Evolutionary conservation across 1,140 invertebrate species (phyloP).

Genomic region (Ips typographus): DNA sequence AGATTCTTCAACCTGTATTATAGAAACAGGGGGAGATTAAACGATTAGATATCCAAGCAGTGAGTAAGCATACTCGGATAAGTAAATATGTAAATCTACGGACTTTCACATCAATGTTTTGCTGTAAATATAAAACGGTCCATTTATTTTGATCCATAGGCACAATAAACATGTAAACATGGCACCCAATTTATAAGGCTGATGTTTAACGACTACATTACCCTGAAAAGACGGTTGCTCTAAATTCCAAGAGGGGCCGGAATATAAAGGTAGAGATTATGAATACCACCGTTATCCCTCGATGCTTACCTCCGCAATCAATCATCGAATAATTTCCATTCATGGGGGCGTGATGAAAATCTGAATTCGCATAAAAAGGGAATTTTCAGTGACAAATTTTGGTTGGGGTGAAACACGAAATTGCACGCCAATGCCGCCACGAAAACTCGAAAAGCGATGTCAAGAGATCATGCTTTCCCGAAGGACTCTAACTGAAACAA

Average conservation of each 20-base stretch:
- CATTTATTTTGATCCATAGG: conserved; percentile 28
- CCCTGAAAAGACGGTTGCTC: conserved; percentile 33
- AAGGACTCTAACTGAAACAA: conserved; percentile 18
- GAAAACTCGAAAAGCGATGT: conserved; percentile 1
- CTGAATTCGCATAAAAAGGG: conserved; percentile 26
- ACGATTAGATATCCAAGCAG: conserved; percentile 1
- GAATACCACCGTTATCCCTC: conserved; percentile 38
- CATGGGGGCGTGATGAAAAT: conserved; percentile 25
- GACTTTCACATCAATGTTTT: conserved; percentile 6
- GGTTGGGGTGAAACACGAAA: background rate
- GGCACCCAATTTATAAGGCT: conserved; percentile 36
- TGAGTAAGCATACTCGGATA: background rate
- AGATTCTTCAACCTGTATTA: conserved; percentile 10
- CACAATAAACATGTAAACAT: conserved; percentile 37
- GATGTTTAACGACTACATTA: conserved; percentile 39
- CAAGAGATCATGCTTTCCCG: conserved; percentile 4
- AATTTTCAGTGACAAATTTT: conserved; percentile 14
- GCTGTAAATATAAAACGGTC: conserved; percentile 23
- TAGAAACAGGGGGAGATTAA: conserved; percentile 16
- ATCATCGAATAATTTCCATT: conserved; percentile 38
- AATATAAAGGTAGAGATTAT: conserved; percentile 40
- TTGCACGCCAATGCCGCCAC: background rate
- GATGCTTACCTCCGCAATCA: conserved; percentile 38
- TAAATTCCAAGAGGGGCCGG: conserved; percentile 31
- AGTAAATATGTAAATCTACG: conserved; percentile 7